phyloP scores from a whole-genome alignment of 1,140 invertebrate species.

The Leguminivora glycinivorella region DNA sequence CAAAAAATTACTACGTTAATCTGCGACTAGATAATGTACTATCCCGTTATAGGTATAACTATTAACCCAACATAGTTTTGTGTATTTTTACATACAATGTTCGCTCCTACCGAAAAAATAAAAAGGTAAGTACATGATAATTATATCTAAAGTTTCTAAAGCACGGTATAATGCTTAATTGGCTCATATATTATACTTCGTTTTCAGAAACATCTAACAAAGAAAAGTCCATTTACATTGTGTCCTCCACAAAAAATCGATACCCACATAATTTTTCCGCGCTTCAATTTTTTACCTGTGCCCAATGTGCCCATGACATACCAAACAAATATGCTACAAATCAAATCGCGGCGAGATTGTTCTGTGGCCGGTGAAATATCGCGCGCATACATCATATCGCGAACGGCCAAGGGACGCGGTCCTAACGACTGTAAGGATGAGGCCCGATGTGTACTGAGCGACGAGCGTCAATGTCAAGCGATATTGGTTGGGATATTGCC shows the following conservation, averaged over 20 bases:
- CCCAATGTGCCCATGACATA: slow-evolving; percentile 16
- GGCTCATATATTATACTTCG: no score
- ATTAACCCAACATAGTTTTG: no score
- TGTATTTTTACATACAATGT: no score
- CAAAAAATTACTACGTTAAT: no score
- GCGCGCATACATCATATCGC: slow-evolving; percentile 21
- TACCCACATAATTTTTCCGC: background rate
- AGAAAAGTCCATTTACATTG: background rate
- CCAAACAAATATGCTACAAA: slow-evolving; percentile 16
- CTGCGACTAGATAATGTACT: no score
- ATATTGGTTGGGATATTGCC: no score
- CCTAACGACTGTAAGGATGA: slow-evolving; percentile 21
- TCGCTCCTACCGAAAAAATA: no score
- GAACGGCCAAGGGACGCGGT: slow-evolving; percentile 21
- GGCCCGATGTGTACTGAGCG: background rate
- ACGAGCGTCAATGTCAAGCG: background rate
- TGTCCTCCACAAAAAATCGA: background rate
- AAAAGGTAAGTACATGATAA: no score
- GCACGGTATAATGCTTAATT: no score
- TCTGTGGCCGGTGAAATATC: slow-evolving; percentile 24
- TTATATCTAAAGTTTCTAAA: no score
- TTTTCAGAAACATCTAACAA: background rate
- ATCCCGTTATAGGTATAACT: no score
- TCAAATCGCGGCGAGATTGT: slow-evolving; percentile 23
- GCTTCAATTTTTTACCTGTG: slow-evolving; percentile 19